Base-by-base conservation (phyloP, 64 coral and sea anemone species). In the Pachyseris speciosa region DNA sequence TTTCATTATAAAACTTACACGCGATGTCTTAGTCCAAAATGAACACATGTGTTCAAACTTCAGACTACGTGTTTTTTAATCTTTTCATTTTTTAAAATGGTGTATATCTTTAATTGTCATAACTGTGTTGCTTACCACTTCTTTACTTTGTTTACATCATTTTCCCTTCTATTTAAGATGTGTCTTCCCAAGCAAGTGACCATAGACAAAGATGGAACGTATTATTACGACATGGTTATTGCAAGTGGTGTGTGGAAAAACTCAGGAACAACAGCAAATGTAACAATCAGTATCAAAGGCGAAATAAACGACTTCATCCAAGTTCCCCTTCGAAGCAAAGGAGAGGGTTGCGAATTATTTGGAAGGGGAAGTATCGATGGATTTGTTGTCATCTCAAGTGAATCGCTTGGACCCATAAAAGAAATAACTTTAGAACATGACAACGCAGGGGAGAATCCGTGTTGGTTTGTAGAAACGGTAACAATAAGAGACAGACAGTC, bases 361-460 rank as follows among this genome's bases (percentile, higher is more conserved):
- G 27, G 25, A 4, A 33, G 87, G 8, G 87, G 87, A 67, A 89
- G 73, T 38, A 67, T 75, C 8, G 80, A 79, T 33, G 74, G 72
- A 3, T 80, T 89, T 52, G 72, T 80, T 2, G 42, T 89, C 1
- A 63, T 78, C 12, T 67, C 65, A 9, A 36, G 36, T 9, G 60
- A 67, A 63, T 51, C 72, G 0, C 37, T 89, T 1, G 87, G 87
- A 36, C 4, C 52, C 22, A 24, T 89, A 16, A 89, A 33, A 25
- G 28, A 67, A 13, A 63, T 89, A 19, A 89, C 59, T 37, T 75
- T 89, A 36, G 74, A 67, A 25, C 87, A 89, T 29, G 70, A 89
- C 13, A 89, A 89, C 22, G 28, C 39, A 12, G 86, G 86, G 22
- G 37, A 75, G 28, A 31, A 75, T 30, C 86, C 86, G 0, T 88